These are phyloP conservation scores for Serilophus lunatus DNA, from an alignment of 2,113 vertebrate species.

Conservation along the genomic window DNA sequence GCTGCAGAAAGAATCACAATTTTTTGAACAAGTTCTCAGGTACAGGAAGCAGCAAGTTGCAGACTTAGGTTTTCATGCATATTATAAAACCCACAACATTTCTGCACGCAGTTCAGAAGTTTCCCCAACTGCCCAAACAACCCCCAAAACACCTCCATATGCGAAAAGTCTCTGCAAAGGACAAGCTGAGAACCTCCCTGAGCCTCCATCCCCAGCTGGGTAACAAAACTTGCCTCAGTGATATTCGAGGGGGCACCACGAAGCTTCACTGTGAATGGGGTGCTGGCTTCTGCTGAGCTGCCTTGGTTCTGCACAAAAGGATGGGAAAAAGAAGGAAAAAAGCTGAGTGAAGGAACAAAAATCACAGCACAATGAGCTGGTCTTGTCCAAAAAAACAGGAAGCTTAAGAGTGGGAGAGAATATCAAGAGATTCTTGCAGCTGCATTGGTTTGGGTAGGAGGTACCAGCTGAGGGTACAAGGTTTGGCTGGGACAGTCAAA, in stretches of 20 bases:
- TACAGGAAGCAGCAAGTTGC: not conserved
- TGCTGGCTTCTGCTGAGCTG: constrained; percentile 67
- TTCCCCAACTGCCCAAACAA: accelerated
- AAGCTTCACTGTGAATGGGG: constrained; percentile 85
- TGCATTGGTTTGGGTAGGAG: not conserved
- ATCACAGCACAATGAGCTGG: not conserved
- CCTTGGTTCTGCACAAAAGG: constrained; percentile 2
- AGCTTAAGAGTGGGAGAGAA: not conserved
- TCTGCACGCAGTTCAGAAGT: not conserved
- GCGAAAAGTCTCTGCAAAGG: not conserved
- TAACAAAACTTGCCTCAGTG: constrained; percentile 78
- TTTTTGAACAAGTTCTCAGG: not conserved
- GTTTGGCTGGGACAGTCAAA: not conserved
- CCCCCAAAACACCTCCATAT: not conserved
- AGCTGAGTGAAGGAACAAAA: not conserved
- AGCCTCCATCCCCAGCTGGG: not conserved
- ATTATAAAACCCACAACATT: not conserved
- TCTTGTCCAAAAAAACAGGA: not conserved
- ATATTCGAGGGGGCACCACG: constrained; percentile 84
- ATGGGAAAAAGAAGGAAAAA: accelerated
- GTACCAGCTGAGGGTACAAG: not conserved
- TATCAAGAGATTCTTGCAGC: not conserved
- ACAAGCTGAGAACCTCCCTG: accelerated
- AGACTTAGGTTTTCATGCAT: accelerated
- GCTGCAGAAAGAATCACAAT: constrained; percentile 61